Percentiles rank a stretch among this genome's conserved stretches.
Conservation (phyloP, 2,888 invertebrate genomes). For the Diarsia dahlii region DNA sequence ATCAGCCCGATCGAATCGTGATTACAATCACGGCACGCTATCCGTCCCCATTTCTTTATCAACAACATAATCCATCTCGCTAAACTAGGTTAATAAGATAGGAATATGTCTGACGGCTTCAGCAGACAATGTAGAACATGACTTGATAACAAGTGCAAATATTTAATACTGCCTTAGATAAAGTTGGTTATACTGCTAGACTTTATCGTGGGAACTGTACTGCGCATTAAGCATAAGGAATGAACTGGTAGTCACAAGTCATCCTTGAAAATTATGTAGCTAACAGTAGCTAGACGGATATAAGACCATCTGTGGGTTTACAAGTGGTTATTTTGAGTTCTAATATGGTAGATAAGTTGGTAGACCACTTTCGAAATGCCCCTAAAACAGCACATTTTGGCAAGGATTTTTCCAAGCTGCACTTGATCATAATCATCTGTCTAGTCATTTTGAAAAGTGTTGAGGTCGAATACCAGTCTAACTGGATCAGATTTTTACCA, state of each 20-base stretch:
- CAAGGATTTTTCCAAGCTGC: not conserved
- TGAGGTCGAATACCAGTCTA: not conserved
- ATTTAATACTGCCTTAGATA: slow-evolving; percentile 52
- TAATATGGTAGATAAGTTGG: not conserved
- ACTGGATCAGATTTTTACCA: not conserved
- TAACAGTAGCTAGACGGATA: too few relatives aligned
- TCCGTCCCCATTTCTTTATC: slow-evolving; percentile 40
- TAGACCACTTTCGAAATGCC: not conserved
- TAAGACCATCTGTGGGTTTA: not conserved
- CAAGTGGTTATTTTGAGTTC: too few relatives aligned
- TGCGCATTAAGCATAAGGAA: slow-evolving; percentile 18
- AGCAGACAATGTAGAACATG: slow-evolving; percentile 45
- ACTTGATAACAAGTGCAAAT: slow-evolving; percentile 55
- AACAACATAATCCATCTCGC: slow-evolving; percentile 48
- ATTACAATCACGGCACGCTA: slow-evolving; percentile 31
- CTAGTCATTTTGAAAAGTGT: not conserved
- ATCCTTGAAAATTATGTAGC: slow-evolving; percentile 17
- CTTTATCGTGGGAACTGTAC: slow-evolving; percentile 59
- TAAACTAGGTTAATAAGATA: slow-evolving; percentile 64
- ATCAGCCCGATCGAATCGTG: slow-evolving; percentile 21
- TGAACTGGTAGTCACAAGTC: not conserved
- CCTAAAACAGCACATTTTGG: not conserved
- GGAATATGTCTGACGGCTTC: slow-evolving; percentile 21
- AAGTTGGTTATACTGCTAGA: slow-evolving; percentile 8
- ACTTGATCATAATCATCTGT: not conserved